Evolutionary conservation across 53 echinoderm and acorn worm genomes (phyloP), one percentile per base, ranked within the genome.

Genomic region (Holothuria scabra): DNA sequence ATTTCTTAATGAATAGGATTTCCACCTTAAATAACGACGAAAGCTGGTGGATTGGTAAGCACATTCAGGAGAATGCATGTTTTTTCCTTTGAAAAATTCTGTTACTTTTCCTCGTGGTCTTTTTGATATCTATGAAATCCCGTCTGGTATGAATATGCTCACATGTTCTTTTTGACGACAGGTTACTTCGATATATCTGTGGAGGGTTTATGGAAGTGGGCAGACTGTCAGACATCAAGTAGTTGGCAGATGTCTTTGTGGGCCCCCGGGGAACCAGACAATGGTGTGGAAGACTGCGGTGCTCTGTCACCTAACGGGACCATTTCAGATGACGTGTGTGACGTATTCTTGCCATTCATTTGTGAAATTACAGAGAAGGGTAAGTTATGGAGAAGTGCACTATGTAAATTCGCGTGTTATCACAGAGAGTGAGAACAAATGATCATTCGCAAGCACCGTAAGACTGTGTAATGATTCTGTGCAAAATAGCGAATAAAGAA

Each of bases 171-270:
- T 48, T 13, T 1, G 10, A 48, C 48, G 7, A 22, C 83, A 95
- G 96, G 96, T 33, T 95, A 87, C 66, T 84, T 64, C 57, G 96
- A 96, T 61, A 82, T 86, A 1, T 88, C 96, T 7, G 90, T 90
- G 7, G 99, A 97, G 80, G 90, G 87, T 16, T 31, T 22, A 9
- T 97, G 99, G 99, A 65, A 69, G 28, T 99, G 99, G 99, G 84
- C 92, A 20, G 89, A 94, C 56, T 99, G 99, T 80, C 85, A 81
- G 12, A 66, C 66, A 35, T 69, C 94, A 6, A 74, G 56, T 12
- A 65, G 60, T 14, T 99, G 94, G 92, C 99, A 99, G 84, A 37
- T 62, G n/a, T 56, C 35, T 28, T 80, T 94, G 28, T 99, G 99
- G 99, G 85, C 83, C 11, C 74, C 87, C 38, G 85, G 91, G 46